Evolutionary conservation across 1,140 invertebrate genomes (phyloP), one percentile per base, ranked within the genome.

Genomic region (Telenomus remus): DNA sequence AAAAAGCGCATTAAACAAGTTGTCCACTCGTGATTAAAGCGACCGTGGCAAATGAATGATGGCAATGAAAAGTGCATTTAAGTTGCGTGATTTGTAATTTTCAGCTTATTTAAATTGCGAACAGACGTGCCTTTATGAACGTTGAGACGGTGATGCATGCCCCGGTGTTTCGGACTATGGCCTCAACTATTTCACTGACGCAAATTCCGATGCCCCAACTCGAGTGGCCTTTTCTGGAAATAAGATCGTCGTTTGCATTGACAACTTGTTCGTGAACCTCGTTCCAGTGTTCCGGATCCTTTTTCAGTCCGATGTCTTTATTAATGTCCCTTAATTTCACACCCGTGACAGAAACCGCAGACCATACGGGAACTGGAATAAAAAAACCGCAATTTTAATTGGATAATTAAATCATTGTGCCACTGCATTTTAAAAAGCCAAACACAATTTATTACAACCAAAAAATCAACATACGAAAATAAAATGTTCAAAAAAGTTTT

Each of bases 311-410:
- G 37, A 91, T 86, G 11, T 89, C 85, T 33, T 88, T 89, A 66
- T 91, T 88, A 16, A 91, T 82, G 47, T 91, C 88, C 39, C 84
- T 85, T 42, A 92, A 83, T 66, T 88, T 86, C 53, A 91, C 89
- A 37, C 91, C 91, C 81, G 90, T 91, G 4, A 92, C 89, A 63
- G 91, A 90, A 4, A 91, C 90, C 15, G 90, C 85, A 15, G 90
- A 91, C 91, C 92, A 92, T 34, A 92, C 89, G 4, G 91, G 70
- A 37, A 79, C 70, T 76, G 12, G 0, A 35, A 47, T 12, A 4
- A 61, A 33, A 39, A 39, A 39, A 39, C 37, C 2, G 37, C 53
- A 53, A 37, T 27, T 68, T 69, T 53, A 47, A 39, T 39, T 39
- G 9, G 9, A 39, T 3, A 11, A 11, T 39, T 39, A 27, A 27